Conservation (phyloP, 2,113 vertebrate species). For the Baryphthengus martii region DNA sequence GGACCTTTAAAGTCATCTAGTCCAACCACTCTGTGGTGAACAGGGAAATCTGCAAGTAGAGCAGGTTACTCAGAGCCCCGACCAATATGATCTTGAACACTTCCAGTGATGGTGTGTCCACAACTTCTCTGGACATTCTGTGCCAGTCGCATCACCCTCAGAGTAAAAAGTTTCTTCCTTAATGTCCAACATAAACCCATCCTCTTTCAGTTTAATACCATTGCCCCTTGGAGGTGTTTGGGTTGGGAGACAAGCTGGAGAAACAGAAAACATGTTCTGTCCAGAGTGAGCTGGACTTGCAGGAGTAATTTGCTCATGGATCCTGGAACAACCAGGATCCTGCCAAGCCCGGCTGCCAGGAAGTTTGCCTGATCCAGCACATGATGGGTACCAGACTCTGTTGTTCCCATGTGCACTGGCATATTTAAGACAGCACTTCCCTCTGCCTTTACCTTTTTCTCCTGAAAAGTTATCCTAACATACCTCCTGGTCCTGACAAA, state of each 20-base stretch:
- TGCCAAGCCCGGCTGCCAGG: too few relatives aligned
- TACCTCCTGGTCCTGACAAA: too few relatives aligned
- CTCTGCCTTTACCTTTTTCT: too few relatives aligned
- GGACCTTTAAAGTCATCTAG: accelerated
- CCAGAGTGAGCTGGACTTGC: background rate
- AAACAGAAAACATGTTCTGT: background rate
- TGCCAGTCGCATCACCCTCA: background rate
- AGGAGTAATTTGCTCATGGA: too few relatives aligned
- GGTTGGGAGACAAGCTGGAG: background rate
- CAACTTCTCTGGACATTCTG: background rate
- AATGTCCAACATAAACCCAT: background rate
- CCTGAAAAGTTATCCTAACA: too few relatives aligned
- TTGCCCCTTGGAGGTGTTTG: background rate
- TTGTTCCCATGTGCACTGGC: too few relatives aligned
- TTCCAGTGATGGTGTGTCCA: background rate
- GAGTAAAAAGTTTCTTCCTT: background rate
- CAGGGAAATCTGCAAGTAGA: accelerated
- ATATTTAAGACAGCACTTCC: too few relatives aligned
- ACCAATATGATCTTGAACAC: accelerated
- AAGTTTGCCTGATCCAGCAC: too few relatives aligned
- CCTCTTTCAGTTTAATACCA: background rate
- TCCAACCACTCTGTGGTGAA: accelerated
- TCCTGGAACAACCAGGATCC: too few relatives aligned
- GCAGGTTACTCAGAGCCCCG: accelerated
- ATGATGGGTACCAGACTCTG: too few relatives aligned